Conservation (phyloP, 1,140 invertebrate genomes). For the Adelges cooleyi region DNA sequence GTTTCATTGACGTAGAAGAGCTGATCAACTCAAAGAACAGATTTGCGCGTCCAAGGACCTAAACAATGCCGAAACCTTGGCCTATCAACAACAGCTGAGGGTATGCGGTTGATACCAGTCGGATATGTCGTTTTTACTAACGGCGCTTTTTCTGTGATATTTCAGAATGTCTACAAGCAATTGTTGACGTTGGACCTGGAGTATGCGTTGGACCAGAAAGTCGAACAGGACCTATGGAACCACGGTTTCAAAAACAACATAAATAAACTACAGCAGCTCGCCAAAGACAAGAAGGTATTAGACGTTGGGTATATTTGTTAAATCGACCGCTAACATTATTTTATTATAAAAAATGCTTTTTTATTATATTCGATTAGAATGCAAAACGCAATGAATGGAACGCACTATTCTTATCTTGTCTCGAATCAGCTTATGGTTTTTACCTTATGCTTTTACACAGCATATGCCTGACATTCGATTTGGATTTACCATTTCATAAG, state of each 20-base stretch:
- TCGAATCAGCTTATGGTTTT: slow-evolving; percentile 74
- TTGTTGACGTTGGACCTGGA: slow-evolving; percentile 68
- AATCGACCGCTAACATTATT: neutral
- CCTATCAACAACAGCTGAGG: slow-evolving; percentile 51
- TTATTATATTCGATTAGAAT: slow-evolving; percentile 46
- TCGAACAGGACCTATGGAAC: slow-evolving; percentile 82
- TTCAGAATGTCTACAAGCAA: slow-evolving; percentile 62
- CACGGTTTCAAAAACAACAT: slow-evolving; percentile 81
- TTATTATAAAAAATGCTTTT: slow-evolving; percentile 11
- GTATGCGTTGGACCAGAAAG: slow-evolving; percentile 77
- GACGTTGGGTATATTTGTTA: neutral
- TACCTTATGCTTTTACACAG: slow-evolving; percentile 70
- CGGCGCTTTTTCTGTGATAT: neutral
- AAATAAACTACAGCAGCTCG: slow-evolving; percentile 57
- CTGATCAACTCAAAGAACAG: slow-evolving; percentile 56
- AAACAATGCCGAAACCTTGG: slow-evolving; percentile 49
- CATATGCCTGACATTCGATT: slow-evolving; percentile 65
- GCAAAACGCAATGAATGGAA: slow-evolving; percentile 57
- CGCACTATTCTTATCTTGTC: slow-evolving; percentile 60
- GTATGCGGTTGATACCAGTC: slow-evolving; percentile 32
- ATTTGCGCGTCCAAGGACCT: slow-evolving; percentile 43
- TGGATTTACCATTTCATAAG: slow-evolving; percentile 65
- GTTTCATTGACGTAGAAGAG: slow-evolving; percentile 47
- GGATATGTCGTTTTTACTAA: neutral
- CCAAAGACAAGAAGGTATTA: slow-evolving; percentile 61